Percentiles rank a stretch among this genome's conserved stretches.
Conservation (phyloP, 2,113 vertebrate genomes). For the Colinus virginianus region DNA sequence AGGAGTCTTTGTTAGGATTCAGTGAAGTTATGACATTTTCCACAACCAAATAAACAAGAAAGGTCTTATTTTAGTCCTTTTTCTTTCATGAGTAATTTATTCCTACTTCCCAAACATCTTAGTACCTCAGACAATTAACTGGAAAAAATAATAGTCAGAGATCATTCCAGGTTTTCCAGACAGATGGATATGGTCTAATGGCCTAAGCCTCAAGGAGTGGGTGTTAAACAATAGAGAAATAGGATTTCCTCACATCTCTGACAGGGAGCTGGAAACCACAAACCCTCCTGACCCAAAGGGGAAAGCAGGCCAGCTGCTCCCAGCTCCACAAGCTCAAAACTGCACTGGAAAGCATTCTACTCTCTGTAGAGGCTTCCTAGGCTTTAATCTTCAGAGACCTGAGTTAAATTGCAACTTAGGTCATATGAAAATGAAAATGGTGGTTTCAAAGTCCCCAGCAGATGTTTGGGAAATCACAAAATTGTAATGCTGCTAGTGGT, state of each 20-base stretch:
- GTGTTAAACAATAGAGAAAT: not conserved
- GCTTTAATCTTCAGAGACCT: constrained; percentile 53
- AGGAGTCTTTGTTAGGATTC: not conserved
- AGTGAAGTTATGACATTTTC: not conserved
- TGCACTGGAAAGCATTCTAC: not conserved
- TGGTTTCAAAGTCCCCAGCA: constrained; percentile 60
- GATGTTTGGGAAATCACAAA: constrained; percentile 51
- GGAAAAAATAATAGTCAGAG: not conserved
- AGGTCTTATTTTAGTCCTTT: not conserved
- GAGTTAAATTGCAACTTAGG: constrained; percentile 42
- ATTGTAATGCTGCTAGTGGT: not conserved
- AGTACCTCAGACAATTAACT: not conserved
- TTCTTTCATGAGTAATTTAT: not conserved
- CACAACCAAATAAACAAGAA: not conserved
- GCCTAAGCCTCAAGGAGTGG: not conserved
- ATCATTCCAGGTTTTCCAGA: not conserved
- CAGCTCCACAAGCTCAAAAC: not conserved
- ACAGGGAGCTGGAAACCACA: not conserved
- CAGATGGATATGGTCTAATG: not conserved
- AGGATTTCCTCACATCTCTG: not conserved
- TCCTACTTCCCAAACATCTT: not conserved
- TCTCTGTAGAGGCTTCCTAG: constrained; percentile 25
- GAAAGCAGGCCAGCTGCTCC: constrained; percentile 1
- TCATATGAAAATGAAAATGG: constrained; percentile 38
- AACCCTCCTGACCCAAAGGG: not conserved